phyloP scores from a whole-genome alignment of 2,113 vertebrate species.

The Camarhynchus parvulus region DNA sequence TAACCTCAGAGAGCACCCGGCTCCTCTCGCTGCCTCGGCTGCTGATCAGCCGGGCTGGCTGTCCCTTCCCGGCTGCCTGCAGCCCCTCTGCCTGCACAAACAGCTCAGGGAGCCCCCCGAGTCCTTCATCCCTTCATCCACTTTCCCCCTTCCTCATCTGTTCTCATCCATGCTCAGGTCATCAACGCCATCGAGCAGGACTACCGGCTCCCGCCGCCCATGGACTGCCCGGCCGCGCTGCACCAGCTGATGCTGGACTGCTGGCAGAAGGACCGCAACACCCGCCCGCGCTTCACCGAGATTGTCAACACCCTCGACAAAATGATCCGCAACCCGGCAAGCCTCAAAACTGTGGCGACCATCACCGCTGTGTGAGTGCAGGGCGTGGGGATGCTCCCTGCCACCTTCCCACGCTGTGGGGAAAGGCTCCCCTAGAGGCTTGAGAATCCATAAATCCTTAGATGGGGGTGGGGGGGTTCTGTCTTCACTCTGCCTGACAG shows the following conservation, averaged over 20 bases:
- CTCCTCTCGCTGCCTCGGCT: constrained; percentile 41
- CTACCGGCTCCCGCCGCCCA: constrained; percentile 95
- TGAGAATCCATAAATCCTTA: fast-evolving
- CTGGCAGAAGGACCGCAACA: constrained; percentile 99
- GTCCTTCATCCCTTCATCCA: too few relatives aligned
- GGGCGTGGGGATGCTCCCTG: fast-evolving
- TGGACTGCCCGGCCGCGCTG: constrained; percentile 95
- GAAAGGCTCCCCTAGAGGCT: fast-evolving
- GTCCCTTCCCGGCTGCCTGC: neutral
- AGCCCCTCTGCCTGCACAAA: neutral
- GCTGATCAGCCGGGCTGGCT: neutral
- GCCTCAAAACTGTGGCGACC: constrained; percentile 96
- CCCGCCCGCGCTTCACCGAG: constrained; percentile 93
- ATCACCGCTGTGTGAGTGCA: constrained; percentile 94
- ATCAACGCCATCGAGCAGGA: constrained; percentile 99
- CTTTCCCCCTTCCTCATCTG: fast-evolving
- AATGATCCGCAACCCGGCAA: constrained; percentile 98
- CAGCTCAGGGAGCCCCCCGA: neutral
- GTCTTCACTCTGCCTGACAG: neutral
- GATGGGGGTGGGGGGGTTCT: fast-evolving
- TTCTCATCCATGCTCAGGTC: constrained; percentile 75
- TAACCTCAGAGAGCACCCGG: constrained; percentile 72
- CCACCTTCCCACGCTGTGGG: fast-evolving
- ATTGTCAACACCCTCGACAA: constrained; percentile 98
- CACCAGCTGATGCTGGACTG: constrained; percentile 99